A percentile compares a stretch with the other conserved stretches of the same genome.
Evolutionary conservation across 2,797 vertebrate species (phyloP).

Genomic region (Hippopotamyrus pictus): DNA sequence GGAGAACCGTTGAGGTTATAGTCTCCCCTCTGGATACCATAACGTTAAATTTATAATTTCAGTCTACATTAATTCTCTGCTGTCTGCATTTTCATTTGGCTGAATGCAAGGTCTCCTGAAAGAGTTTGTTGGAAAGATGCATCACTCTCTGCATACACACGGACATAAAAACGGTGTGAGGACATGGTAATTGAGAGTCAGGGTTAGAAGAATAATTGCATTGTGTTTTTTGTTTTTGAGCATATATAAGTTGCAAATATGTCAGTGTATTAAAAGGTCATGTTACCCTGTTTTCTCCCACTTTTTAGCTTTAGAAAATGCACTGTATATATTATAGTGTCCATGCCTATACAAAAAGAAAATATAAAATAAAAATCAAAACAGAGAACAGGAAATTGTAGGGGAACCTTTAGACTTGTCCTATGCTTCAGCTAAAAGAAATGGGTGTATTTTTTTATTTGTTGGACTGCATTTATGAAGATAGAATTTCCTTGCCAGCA

Average conservation of each 20-base stretch:
- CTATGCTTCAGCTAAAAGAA: background rate
- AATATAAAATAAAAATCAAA: background rate
- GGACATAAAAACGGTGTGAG: background rate
- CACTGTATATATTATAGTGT: background rate
- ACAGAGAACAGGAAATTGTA: background rate
- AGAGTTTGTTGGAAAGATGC: background rate
- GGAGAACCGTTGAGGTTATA: too few relatives aligned
- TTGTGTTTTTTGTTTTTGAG: background rate
- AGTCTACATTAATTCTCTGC: background rate
- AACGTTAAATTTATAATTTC: background rate
- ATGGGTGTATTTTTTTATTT: background rate
- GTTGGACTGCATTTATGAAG: background rate
- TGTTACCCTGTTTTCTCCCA: background rate
- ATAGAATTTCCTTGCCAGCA: background rate
- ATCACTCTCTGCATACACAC: background rate
- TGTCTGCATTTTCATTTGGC: background rate
- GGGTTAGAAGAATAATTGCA: background rate
- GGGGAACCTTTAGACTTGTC: background rate
- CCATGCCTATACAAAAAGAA: background rate
- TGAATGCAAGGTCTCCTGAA: background rate
- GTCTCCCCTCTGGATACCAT: background rate
- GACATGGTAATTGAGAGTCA: background rate
- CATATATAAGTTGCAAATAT: background rate
- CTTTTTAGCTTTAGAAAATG: background rate
- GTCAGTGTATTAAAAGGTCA: background rate